phyloP scores from a whole-genome alignment of 2,888 invertebrate species.

The Scaptomyza cyrtandrae region DNA sequence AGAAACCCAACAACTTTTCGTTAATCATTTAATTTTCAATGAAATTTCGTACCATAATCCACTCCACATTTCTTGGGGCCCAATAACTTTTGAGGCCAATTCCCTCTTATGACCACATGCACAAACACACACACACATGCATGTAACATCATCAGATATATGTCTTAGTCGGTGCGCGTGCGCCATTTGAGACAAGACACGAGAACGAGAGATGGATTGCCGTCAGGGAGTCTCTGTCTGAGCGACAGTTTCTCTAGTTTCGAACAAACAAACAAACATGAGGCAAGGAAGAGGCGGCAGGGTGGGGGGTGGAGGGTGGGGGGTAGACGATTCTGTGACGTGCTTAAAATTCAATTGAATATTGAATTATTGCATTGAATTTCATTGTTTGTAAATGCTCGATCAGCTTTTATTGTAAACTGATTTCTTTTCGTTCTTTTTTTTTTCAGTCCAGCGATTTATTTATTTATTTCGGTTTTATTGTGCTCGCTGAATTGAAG shows the following conservation, averaged over 20 bases:
- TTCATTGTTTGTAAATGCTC: conserved; percentile 82
- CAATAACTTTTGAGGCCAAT: conserved; percentile 60
- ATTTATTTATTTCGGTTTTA: conserved; percentile 73
- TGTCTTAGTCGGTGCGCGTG: conserved; percentile 63
- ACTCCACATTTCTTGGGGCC: conserved; percentile 16
- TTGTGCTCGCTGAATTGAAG: conserved; percentile 49
- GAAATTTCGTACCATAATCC: conserved; percentile 22
- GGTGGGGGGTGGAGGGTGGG: too few relatives aligned
- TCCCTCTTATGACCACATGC: conserved; percentile 49
- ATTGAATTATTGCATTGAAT: conserved; percentile 83
- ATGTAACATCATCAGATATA: conserved; percentile 24
- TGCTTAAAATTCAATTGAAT: conserved; percentile 84
- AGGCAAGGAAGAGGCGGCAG: conserved; percentile 39
- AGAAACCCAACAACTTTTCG: too few relatives aligned
- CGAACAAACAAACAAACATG: conserved; percentile 16
- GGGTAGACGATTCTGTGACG: conserved; percentile 29
- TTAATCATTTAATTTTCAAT: too few relatives aligned
- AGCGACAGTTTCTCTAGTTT: conserved; percentile 67
- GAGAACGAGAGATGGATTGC: conserved; percentile 70
- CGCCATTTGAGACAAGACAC: conserved; percentile 62
- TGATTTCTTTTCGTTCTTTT: conserved; percentile 56
- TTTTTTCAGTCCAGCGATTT: conserved; percentile 60
- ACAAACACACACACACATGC: neutral
- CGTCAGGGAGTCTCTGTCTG: conserved; percentile 55
- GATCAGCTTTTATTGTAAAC: conserved; percentile 67